Percentiles rank a stretch among this genome's conserved stretches.
Conservation (phyloP, 2,888 invertebrate genomes). For the Brassicogethes aeneus region DNA sequence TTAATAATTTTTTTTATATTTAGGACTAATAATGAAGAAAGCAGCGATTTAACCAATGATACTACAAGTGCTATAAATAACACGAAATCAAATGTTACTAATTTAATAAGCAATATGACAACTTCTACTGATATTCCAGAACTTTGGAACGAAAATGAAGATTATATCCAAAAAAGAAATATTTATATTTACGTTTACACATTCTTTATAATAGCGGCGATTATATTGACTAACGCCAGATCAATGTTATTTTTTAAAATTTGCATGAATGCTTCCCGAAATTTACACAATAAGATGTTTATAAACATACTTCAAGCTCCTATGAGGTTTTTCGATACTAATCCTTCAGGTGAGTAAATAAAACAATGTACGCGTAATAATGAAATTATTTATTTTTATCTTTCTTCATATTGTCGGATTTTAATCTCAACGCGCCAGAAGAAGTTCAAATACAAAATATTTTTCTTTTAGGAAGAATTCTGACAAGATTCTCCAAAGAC, state of each 20-base stretch:
- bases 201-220: slow-evolving; percentile 48
- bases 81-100: not conserved
- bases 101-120: too few relatives aligned
- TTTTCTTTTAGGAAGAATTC: slow-evolving; percentile 54
- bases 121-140: too few relatives aligned
- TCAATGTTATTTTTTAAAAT: slow-evolving; percentile 64
- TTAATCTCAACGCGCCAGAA: too few relatives aligned
- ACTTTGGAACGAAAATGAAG: too few relatives aligned
- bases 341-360: slow-evolving; percentile 57
- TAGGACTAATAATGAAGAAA: slow-evolving; percentile 42
- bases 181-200: slow-evolving; percentile 53
- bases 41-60: slow-evolving; percentile 3
- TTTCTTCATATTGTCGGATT: too few relatives aligned
- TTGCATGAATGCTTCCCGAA: slow-evolving; percentile 65
- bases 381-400: too few relatives aligned
- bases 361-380: too few relatives aligned
- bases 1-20: slow-evolving; percentile 4
- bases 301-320: slow-evolving; percentile 62
- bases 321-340: slow-evolving; percentile 76
- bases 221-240: slow-evolving; percentile 53
- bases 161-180: too few relatives aligned
- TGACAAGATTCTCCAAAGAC: slow-evolving; percentile 80
- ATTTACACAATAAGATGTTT: slow-evolving; percentile 73
- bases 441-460: too few relatives aligned
- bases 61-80: slow-evolving; percentile 2